phyloP scores from a whole-genome alignment of 2,797 vertebrate species.

The Sebastiscus albofasciatus region DNA sequence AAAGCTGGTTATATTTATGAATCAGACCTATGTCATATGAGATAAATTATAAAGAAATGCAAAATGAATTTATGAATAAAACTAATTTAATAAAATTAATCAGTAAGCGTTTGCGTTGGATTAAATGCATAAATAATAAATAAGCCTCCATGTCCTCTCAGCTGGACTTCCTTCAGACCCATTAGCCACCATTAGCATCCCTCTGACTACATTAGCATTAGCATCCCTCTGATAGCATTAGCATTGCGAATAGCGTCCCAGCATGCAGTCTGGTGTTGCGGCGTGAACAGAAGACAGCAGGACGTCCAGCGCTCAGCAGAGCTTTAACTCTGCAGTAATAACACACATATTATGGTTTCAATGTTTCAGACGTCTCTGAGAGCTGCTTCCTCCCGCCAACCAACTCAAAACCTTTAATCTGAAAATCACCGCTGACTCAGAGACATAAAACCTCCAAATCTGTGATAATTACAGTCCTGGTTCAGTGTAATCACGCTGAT shows the following conservation, averaged over 20 bases:
- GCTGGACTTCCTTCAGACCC: neutral
- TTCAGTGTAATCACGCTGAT: neutral
- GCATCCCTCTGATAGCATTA: neutral
- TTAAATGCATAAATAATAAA: no score
- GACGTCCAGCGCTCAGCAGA: neutral
- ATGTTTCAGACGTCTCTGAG: neutral
- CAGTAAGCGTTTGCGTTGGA: no score
- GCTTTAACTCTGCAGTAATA: neutral
- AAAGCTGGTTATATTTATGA: no score
- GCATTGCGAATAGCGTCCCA: neutral
- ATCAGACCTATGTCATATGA: no score
- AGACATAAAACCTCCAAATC: slow-evolving; percentile 10
- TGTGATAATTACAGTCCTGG: slow-evolving; percentile 7
- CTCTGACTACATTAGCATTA: neutral
- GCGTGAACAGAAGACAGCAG: neutral
- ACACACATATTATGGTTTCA: neutral
- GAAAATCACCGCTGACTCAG: neutral
- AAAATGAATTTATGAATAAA: no score
- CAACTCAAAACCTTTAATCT: slow-evolving; percentile 11
- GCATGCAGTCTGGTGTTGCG: neutral
- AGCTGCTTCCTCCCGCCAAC: neutral
- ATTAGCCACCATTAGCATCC: neutral
- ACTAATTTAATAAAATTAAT: no score
- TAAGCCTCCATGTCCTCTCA: neutral
- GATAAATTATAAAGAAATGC: no score